Conservation (phyloP, 1,140 invertebrate genomes). For the Druon quercuslanigerum region DNA sequence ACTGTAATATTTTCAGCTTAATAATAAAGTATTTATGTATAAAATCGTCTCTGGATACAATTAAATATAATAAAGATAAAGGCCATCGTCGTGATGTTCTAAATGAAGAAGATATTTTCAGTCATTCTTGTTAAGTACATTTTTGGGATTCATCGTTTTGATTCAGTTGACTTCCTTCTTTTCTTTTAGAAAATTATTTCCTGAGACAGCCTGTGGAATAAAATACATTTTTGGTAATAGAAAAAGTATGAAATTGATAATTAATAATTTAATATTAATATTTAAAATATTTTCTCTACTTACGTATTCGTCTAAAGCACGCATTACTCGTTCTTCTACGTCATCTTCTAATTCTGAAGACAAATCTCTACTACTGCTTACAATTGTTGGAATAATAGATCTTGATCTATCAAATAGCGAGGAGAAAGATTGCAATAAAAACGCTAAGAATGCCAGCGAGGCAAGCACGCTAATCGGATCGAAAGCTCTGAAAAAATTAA, state of each 20-base stretch:
- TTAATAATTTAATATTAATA: too few species aligned
- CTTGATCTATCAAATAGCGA: slow-evolving; percentile 70
- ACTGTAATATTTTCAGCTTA: slow-evolving; percentile 39
- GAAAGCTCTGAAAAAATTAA: slow-evolving; percentile 60
- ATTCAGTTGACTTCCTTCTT: background rate
- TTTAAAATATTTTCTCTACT: slow-evolving; percentile 47
- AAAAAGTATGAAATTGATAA: background rate
- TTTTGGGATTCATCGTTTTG: background rate
- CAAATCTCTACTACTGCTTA: slow-evolving; percentile 58
- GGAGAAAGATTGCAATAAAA: slow-evolving; percentile 71
- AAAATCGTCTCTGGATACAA: background rate
- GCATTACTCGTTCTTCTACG: slow-evolving; percentile 56
- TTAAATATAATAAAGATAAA: slow-evolving; percentile 33
- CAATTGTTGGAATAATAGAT: slow-evolving; percentile 66
- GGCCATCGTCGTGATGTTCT: background rate
- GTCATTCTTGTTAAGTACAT: background rate
- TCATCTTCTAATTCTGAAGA: slow-evolving; percentile 41
- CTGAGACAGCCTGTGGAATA: slow-evolving; percentile 5
- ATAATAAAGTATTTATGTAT: slow-evolving; percentile 22
- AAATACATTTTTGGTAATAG: background rate
- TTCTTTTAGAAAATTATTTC: slow-evolving; percentile 4
- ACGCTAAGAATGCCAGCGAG: slow-evolving; percentile 73
- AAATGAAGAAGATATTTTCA: background rate
- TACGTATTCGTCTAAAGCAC: slow-evolving; percentile 68
- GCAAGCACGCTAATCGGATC: slow-evolving; percentile 72